These are phyloP conservation scores for Hippopotamus amphibius DNA, from an alignment of 2,113 vertebrate species.

Conservation along the genomic window DNA sequence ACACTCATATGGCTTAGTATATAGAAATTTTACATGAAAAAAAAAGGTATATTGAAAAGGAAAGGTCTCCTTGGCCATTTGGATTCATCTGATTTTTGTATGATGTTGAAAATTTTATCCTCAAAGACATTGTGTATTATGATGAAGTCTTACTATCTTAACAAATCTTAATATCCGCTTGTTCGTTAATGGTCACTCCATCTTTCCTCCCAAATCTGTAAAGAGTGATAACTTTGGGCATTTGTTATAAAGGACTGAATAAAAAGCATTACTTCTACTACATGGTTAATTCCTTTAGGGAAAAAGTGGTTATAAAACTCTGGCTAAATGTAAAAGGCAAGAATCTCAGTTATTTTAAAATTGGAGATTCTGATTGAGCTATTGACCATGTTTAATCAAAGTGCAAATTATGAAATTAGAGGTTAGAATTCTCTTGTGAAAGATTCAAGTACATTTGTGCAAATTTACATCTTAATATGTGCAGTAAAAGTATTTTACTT, in stretches of 20 bases:
- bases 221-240: conserved; percentile 13
- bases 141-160: neutral
- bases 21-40: neutral
- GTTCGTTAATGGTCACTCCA: neutral
- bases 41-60: neutral
- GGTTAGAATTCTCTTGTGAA: neutral
- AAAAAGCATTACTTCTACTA: conserved; percentile 49
- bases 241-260: neutral
- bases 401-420: neutral
- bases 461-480: conserved; percentile 13
- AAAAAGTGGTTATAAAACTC: neutral
- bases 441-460: conserved; percentile 13
- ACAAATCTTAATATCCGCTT: neutral
- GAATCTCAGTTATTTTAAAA: conserved; percentile 38
- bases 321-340: neutral
- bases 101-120: conserved; percentile 18
- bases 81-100: conserved; percentile 10
- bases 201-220: conserved; percentile 1
- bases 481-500: conserved; percentile 8
- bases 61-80: neutral
- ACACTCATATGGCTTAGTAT: neutral
- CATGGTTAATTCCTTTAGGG: neutral
- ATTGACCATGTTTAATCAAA: conserved; percentile 5
- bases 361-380: conserved; percentile 16
- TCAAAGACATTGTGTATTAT: neutral